phyloP scores from a whole-genome alignment of 2,888 invertebrate genomes.

The Cerceris rybyensis region DNA sequence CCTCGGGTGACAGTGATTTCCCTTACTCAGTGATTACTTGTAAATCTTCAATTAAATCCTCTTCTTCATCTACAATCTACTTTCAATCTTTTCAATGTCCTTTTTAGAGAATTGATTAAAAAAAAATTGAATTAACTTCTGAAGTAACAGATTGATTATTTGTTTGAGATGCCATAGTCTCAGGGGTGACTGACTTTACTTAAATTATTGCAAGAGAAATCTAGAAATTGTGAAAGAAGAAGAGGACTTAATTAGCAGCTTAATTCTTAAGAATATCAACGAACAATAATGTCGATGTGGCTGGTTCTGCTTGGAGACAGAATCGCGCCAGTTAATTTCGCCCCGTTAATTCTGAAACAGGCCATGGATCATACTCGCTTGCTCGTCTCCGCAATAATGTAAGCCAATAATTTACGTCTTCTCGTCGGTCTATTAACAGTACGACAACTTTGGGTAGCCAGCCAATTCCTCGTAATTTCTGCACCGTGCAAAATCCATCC shows the following conservation, averaged over 20 bases:
- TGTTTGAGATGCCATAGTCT: too few species aligned
- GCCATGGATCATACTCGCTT: constrained; percentile 28
- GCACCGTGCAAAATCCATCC: constrained; percentile 14
- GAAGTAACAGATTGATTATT: too few species aligned
- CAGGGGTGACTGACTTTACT: too few species aligned
- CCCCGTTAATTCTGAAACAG: constrained; percentile 27
- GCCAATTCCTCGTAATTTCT: constrained; percentile 46
- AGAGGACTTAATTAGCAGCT: neutral
- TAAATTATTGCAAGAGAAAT: too few species aligned
- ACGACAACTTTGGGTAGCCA: constrained; percentile 33
- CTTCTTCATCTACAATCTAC: neutral
- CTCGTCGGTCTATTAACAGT: constrained; percentile 65
- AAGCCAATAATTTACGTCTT: constrained; percentile 63
- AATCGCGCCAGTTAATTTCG: constrained; percentile 50
- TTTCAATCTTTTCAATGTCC: too few species aligned
- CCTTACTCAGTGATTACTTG: neutral
- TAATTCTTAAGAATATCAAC: neutral
- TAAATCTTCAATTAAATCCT: neutral
- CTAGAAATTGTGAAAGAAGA: too few species aligned
- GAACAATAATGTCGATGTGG: neutral
- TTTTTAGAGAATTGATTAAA: too few species aligned
- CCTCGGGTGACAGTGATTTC: constrained; percentile 19
- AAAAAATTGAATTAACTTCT: too few species aligned
- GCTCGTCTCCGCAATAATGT: constrained; percentile 39
- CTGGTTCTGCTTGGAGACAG: constrained; percentile 39